These are phyloP conservation scores for Dicroscelio sp. DNA, from an alignment of 2,888 invertebrate genomes.

Conservation along the genomic window DNA sequence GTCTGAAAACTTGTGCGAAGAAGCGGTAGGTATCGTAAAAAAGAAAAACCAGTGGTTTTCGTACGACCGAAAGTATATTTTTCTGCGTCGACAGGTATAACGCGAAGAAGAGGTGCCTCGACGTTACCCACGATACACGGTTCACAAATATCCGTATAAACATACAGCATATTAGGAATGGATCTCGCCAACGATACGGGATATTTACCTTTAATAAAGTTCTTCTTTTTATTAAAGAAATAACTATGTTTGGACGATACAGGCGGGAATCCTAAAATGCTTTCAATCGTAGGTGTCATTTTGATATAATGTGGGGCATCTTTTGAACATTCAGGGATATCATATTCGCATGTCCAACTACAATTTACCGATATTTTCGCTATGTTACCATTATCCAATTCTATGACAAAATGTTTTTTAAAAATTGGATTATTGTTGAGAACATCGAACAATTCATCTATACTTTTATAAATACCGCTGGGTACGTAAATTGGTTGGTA, in stretches of 20 bases:
- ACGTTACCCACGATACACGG: background rate
- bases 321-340: background rate
- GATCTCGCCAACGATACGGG: background rate
- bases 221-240: background rate
- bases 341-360: background rate
- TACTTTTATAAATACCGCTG: constrained; percentile 2
- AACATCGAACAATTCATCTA: background rate
- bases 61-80: no score
- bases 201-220: background rate
- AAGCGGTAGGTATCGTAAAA: no score
- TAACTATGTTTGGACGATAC: background rate
- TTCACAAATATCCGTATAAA: constrained; percentile 36
- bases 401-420: constrained; percentile 75
- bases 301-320: background rate
- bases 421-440: background rate
- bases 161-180: constrained; percentile 20
- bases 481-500: background rate
- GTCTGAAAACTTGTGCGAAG: no score
- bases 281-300: background rate
- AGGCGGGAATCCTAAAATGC: background rate
- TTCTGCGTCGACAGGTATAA: constrained; percentile 34
- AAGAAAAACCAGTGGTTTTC: no score
- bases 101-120: constrained; percentile 11
- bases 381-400: constrained; percentile 35
- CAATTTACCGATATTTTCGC: constrained; percentile 23